phyloP scores from a whole-genome alignment of 2,888 invertebrate species.

The Troilus luridus region DNA sequence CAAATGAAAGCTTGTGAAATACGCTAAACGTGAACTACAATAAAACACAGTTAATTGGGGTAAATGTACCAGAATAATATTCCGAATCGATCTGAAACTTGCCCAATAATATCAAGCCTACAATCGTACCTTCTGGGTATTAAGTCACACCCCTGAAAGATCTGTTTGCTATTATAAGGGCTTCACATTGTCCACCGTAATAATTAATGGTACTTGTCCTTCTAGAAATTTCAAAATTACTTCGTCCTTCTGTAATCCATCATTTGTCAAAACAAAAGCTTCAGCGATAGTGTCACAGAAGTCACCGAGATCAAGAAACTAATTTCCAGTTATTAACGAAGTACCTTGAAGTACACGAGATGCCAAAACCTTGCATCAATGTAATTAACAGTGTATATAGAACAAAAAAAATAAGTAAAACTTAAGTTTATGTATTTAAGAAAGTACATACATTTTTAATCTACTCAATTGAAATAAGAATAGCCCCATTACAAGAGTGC shows the following conservation, averaged over 20 bases:
- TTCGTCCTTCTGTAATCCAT: background rate
- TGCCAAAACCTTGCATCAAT: too few relatives aligned
- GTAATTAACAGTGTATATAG: too few relatives aligned
- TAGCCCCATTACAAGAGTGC: too few relatives aligned
- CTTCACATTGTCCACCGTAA: background rate
- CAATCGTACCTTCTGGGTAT: background rate
- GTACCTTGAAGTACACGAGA: too few relatives aligned
- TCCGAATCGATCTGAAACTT: background rate
- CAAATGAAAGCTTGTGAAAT: too few relatives aligned
- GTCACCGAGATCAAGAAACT: too few relatives aligned
- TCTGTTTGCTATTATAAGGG: conserved; percentile 1
- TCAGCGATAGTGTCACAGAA: background rate
- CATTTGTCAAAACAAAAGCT: conserved; percentile 1
- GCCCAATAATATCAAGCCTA: background rate
- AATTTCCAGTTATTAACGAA: background rate
- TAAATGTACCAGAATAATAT: background rate
- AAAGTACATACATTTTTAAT: too few relatives aligned
- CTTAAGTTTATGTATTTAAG: too few relatives aligned
- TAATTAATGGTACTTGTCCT: background rate
- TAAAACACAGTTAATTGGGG: background rate
- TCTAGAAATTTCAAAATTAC: background rate
- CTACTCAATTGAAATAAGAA: too few relatives aligned
- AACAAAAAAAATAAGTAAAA: too few relatives aligned
- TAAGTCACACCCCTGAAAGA: background rate
- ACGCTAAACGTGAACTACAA: background rate